Evolutionary conservation across 2,797 vertebrate species (phyloP).

Genomic region (Pelobates cultripes): DNA sequence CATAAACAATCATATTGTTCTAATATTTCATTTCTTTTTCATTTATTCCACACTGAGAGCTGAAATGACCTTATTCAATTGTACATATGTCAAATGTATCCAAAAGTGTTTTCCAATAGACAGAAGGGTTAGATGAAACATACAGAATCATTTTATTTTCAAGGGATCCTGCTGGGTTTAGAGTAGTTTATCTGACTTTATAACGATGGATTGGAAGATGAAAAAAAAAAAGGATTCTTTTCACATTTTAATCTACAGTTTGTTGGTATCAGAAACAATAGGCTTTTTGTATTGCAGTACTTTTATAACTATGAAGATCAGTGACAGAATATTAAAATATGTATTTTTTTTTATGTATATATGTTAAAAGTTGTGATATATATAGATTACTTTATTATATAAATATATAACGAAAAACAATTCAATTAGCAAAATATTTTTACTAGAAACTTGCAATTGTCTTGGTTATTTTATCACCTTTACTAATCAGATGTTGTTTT

Average conservation of each 20-base stretch:
- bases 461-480: too few relatives aligned
- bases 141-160: constrained; percentile 45
- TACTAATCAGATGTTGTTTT: too few relatives aligned
- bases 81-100: constrained; percentile 48
- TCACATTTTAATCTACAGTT: constrained; percentile 41
- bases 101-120: constrained; percentile 51
- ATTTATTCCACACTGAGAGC: constrained; percentile 37
- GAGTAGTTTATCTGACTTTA: constrained; percentile 40
- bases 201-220: constrained; percentile 43
- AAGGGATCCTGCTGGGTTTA: constrained; percentile 41
- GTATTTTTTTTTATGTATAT: too few relatives aligned
- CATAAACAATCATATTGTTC: constrained; percentile 29
- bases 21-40: neutral
- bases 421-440: too few relatives aligned
- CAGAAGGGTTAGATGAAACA: constrained; percentile 49
- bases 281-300: neutral
- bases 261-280: constrained; percentile 13
- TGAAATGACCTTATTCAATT: constrained; percentile 48
- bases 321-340: neutral
- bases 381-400: too few relatives aligned
- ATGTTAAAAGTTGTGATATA: too few relatives aligned
- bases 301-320: neutral
- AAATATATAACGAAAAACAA: too few relatives aligned
- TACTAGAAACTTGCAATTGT: too few relatives aligned
- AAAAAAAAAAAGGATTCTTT: constrained; percentile 25